A percentile compares a stretch with the other conserved stretches of the same genome.
Conservation (phyloP, 2,797 vertebrate genomes). For the Crocodylus rhombifer region DNA sequence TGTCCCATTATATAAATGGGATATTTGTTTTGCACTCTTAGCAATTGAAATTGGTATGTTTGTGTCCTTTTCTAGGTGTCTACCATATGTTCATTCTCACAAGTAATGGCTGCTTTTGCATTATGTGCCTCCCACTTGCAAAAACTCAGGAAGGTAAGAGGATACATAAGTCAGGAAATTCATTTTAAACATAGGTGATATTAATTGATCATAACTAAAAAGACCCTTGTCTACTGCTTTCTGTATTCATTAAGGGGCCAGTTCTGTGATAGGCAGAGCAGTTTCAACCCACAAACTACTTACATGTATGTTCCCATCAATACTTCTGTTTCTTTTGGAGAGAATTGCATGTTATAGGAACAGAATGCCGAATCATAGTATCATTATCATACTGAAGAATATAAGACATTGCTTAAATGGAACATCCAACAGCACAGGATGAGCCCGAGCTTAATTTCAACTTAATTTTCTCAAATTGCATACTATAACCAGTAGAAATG, state of each 20-base stretch:
- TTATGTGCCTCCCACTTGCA: conserved; percentile 88
- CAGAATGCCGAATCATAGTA: background rate
- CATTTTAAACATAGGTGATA: background rate
- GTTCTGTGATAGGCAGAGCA: background rate
- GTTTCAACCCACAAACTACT: background rate
- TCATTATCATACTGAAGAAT: background rate
- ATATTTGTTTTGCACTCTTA: background rate
- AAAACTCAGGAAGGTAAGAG: conserved; percentile 88
- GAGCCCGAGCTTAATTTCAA: background rate
- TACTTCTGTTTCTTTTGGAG: background rate
- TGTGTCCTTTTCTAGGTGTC: conserved; percentile 81
- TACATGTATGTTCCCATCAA: background rate
- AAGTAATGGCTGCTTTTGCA: conserved; percentile 88
- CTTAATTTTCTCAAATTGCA: background rate
- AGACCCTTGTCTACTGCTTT: background rate
- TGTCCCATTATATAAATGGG: background rate
- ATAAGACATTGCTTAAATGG: background rate
- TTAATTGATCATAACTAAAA: background rate
- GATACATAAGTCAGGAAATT: background rate
- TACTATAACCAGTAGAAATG: background rate
- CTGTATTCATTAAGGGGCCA: background rate
- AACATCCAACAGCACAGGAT: background rate
- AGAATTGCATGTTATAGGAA: background rate
- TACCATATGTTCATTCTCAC: conserved; percentile 90
- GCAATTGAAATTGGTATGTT: background rate